phyloP scores from a whole-genome alignment of 2,888 invertebrate species.

The Blomia tropicalis region DNA sequence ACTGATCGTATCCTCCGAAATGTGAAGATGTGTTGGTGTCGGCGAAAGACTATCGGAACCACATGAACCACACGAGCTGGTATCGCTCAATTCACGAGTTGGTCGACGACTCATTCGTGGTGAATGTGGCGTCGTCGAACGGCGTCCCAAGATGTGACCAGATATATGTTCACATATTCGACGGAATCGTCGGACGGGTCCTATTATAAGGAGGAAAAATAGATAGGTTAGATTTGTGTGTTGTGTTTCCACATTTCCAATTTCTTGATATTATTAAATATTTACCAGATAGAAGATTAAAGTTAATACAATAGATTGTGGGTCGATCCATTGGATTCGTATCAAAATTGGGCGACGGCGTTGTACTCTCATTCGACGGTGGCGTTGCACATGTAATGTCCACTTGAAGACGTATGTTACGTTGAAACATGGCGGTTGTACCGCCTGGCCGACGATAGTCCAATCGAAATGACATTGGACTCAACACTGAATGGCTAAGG shows the following conservation, averaged over 20 bases:
- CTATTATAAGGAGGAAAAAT: conserved; percentile 41
- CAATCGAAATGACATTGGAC: conserved; percentile 91
- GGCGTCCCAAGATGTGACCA: conserved; percentile 51
- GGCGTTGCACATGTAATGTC: conserved; percentile 37
- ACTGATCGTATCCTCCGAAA: conserved; percentile 28
- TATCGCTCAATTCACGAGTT: conserved; percentile 50
- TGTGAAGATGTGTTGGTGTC: conserved; percentile 30
- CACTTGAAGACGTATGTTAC: conserved; percentile 81
- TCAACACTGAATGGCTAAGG: conserved; percentile 89
- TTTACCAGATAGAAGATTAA: conserved; percentile 77
- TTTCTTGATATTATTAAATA: not conserved
- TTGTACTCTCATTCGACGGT: conserved; percentile 12
- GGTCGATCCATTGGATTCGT: conserved; percentile 26
- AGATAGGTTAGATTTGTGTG: not conserved
- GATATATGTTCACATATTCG: conserved; percentile 93
- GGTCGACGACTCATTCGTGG: conserved; percentile 40
- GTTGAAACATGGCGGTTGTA: conserved; percentile 76
- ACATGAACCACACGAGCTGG: conserved; percentile 53
- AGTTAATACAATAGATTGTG: conserved; percentile 70
- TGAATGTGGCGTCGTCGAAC: conserved; percentile 28
- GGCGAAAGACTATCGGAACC: conserved; percentile 47
- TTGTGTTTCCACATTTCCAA: not conserved
- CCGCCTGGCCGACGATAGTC: conserved; percentile 85
- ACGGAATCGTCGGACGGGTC: conserved; percentile 82
- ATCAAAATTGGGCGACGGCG: conserved; percentile 15